These are phyloP conservation scores for Tympanuchus pallidicinctus DNA, from an alignment of 2,113 vertebrate species.

Conservation along the genomic window DNA sequence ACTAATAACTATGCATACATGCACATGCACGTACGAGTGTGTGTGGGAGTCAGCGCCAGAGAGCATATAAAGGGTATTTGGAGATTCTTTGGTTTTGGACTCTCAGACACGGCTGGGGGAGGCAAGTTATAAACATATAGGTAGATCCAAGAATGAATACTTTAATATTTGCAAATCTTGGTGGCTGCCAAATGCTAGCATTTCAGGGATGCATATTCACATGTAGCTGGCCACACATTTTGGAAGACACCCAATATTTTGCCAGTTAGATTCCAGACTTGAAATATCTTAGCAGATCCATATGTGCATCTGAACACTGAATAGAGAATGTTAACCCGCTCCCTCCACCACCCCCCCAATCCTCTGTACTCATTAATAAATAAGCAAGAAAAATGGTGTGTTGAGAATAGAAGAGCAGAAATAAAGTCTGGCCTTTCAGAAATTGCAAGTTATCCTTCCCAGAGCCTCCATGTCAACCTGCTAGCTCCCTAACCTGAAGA, in stretches of 20 bases:
- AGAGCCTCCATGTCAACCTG: slow-evolving; percentile 19
- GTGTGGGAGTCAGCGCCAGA: slow-evolving; percentile 56
- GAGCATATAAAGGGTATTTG: slow-evolving; percentile 68
- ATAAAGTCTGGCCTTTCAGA: not conserved
- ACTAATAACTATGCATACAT: slow-evolving; percentile 57
- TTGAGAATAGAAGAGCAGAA: not conserved
- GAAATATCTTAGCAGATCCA: slow-evolving; percentile 39
- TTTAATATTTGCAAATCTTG: slow-evolving; percentile 66
- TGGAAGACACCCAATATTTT: slow-evolving; percentile 29
- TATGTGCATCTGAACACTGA: not conserved
- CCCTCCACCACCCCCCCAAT: too few relatives aligned
- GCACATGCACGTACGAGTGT: slow-evolving; percentile 52
- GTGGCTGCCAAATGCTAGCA: slow-evolving; percentile 64
- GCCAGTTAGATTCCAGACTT: slow-evolving; percentile 38
- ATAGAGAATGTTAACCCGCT: not conserved
- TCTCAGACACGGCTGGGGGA: slow-evolving; percentile 35
- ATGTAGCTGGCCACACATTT: slow-evolving; percentile 48
- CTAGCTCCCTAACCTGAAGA: not conserved
- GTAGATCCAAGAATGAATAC: slow-evolving; percentile 70
- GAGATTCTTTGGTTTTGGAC: slow-evolving; percentile 74
- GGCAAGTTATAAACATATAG: slow-evolving; percentile 65
- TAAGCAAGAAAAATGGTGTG: not conserved
- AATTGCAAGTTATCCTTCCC: not conserved
- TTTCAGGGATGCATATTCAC: slow-evolving; percentile 74
- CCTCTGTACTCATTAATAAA: not conserved